phyloP scores from a whole-genome alignment of 2,888 invertebrate genomes.

The Scaptomyza tumidula region DNA sequence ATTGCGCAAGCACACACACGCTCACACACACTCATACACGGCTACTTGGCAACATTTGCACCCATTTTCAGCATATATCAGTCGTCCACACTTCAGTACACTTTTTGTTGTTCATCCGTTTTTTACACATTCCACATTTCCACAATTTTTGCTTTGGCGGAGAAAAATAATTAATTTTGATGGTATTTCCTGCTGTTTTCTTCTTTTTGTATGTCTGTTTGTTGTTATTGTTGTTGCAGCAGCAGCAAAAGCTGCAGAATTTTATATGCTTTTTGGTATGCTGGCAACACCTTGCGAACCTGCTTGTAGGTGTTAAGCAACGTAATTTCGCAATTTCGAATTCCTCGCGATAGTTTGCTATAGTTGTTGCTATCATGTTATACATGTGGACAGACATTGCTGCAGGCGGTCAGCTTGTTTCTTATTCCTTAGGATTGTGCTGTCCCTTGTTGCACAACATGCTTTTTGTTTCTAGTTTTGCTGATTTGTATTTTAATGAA shows the following conservation, averaged over 20 bases:
- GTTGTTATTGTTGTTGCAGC: slow-evolving; percentile 8
- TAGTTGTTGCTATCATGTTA: slow-evolving; percentile 7
- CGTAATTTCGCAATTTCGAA: slow-evolving; percentile 61
- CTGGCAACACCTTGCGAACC: slow-evolving; percentile 17
- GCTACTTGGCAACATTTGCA: slow-evolving; percentile 45
- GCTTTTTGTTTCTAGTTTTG: not conserved
- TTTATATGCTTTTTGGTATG: slow-evolving; percentile 20
- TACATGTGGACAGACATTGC: slow-evolving; percentile 8
- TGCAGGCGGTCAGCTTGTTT: slow-evolving; percentile 13
- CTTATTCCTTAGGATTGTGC: not conserved
- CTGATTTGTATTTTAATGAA: not conserved
- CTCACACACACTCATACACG: not conserved
- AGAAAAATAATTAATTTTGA: slow-evolving; percentile 76
- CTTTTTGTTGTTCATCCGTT: slow-evolving; percentile 47
- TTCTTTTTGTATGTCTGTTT: slow-evolving; percentile 9
- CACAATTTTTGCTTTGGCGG: slow-evolving; percentile 38
- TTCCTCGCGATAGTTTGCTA: slow-evolving; percentile 14
- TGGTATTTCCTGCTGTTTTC: slow-evolving; percentile 32
- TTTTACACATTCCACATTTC: slow-evolving; percentile 38
- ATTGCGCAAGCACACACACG: slow-evolving; percentile 22
- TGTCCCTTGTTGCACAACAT: not conserved
- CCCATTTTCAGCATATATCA: slow-evolving; percentile 66
- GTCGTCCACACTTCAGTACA: slow-evolving; percentile 58
- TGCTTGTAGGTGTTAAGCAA: slow-evolving; percentile 61
- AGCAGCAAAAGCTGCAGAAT: slow-evolving; percentile 15